Evolutionary conservation across 2,113 vertebrate species (phyloP).

Genomic region (Scomber colias): DNA sequence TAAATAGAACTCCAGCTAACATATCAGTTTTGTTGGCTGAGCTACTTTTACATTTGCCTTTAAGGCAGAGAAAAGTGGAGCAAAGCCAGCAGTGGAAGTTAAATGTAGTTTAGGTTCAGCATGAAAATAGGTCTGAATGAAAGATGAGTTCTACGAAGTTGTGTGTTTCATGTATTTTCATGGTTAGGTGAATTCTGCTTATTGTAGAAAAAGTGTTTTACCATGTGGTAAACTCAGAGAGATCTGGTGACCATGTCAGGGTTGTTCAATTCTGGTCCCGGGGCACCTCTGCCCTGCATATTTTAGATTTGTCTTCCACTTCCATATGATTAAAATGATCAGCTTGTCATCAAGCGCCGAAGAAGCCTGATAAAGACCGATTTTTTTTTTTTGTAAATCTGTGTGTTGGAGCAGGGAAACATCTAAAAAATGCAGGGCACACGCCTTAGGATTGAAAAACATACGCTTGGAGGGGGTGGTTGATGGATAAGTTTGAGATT

Average conservation of each 20-base stretch:
- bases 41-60: conserved; percentile 20
- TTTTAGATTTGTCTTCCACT: too few species aligned
- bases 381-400: too few species aligned
- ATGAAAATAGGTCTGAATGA: conserved; percentile 23
- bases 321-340: too few species aligned
- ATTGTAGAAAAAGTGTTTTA: not conserved
- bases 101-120: not conserved
- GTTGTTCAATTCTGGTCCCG: too few species aligned
- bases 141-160: not conserved
- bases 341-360: too few species aligned
- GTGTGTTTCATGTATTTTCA: not conserved
- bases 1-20: conserved; percentile 7
- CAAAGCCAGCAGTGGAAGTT: not conserved
- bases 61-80: conserved; percentile 4
- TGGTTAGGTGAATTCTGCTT: not conserved
- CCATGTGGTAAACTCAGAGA: not conserved
- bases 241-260: not conserved
- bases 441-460: too few species aligned
- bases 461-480: not conserved
- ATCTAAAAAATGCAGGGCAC: too few species aligned
- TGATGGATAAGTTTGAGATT: not conserved
- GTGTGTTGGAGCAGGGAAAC: too few species aligned
- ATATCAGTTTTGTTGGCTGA: not conserved
- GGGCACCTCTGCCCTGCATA: too few species aligned
- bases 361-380: too few species aligned